A percentile compares a stretch with the other conserved stretches of the same genome.
Evolutionary conservation across 2,797 vertebrate genomes (phyloP).

Genomic region (Labroides dimidiatus): DNA sequence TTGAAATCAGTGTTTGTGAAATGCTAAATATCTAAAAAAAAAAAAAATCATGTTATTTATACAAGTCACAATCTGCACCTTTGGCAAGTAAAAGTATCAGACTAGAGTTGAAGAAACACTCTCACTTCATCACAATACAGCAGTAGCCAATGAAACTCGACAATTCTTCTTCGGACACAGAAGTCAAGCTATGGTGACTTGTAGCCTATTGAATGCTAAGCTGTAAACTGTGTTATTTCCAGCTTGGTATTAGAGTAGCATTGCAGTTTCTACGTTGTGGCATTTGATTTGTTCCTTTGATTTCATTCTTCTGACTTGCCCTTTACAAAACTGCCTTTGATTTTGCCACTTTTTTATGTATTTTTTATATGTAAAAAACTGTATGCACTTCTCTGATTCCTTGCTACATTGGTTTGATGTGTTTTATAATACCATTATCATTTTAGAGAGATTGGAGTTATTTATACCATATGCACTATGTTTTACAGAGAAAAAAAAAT

Average conservation of each 20-base stretch:
- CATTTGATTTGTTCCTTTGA: conserved; percentile 33
- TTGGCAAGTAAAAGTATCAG: conserved; percentile 30
- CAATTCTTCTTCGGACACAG: conserved; percentile 28
- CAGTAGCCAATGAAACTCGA: conserved; percentile 40
- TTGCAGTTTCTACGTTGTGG: conserved; percentile 28
- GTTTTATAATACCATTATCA: conserved; percentile 67
- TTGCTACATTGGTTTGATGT: conserved; percentile 44
- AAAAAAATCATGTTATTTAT: conserved; percentile 54
- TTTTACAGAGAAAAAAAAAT: conserved; percentile 59
- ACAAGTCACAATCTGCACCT: conserved; percentile 61
- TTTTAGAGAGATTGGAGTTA: conserved; percentile 61
- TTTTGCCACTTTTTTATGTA: conserved; percentile 51
- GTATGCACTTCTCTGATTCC: conserved; percentile 56
- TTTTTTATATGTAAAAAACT: conserved; percentile 61
- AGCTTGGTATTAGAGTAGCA: conserved; percentile 55
- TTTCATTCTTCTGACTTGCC: conserved; percentile 10
- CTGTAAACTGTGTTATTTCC: conserved; percentile 32
- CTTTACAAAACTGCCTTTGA: conserved; percentile 53
- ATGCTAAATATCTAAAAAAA: conserved; percentile 61
- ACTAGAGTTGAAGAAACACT: conserved; percentile 25
- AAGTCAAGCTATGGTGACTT: conserved; percentile 38
- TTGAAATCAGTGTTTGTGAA: conserved; percentile 66
- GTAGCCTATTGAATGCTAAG: conserved; percentile 54
- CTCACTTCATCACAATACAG: conserved; percentile 50
- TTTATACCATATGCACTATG: conserved; percentile 67